Conservation (phyloP, 2,888 invertebrate genomes). For the Dichetophora obliterata region DNA sequence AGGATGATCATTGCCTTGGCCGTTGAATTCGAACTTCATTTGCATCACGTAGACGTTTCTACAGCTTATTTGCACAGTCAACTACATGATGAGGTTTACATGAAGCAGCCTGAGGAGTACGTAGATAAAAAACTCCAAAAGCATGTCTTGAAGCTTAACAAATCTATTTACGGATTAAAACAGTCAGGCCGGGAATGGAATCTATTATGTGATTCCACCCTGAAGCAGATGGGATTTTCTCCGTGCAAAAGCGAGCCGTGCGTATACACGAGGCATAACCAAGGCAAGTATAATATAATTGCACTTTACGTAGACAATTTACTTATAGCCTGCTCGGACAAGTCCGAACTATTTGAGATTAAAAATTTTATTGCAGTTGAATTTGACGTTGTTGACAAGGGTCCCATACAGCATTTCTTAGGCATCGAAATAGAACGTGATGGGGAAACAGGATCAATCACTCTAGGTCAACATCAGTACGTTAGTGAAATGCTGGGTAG, state of each 20-base stretch:
- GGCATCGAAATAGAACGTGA: constrained; percentile 15
- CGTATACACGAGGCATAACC: constrained; percentile 10
- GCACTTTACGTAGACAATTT: constrained; percentile 42
- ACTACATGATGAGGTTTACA: constrained; percentile 45
- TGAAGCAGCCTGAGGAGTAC: constrained; percentile 46
- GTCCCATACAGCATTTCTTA: neutral
- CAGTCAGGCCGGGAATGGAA: constrained; percentile 53
- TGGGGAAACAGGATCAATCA: constrained; percentile 16
- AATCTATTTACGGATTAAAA: constrained; percentile 51
- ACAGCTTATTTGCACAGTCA: constrained; percentile 47
- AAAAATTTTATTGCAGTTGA: constrained; percentile 18
- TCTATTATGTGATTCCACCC: constrained; percentile 42
- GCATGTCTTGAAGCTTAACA: constrained; percentile 45
- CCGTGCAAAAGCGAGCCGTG: constrained; percentile 1
- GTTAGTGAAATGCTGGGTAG: neutral
- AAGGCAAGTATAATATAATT: constrained; percentile 27
- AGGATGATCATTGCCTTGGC: constrained; percentile 45
- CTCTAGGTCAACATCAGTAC: constrained; percentile 21
- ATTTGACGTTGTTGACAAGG: constrained; percentile 31
- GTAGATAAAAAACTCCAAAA: constrained; percentile 12
- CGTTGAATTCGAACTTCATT: constrained; percentile 41
- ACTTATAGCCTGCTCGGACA: constrained; percentile 34
- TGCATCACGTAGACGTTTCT: constrained; percentile 47
- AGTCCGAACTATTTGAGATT: constrained; percentile 21
- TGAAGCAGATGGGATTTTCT: constrained; percentile 30